Evolutionary conservation across 2,113 vertebrate genomes (phyloP).

Genomic region (Blennius ocellaris): DNA sequence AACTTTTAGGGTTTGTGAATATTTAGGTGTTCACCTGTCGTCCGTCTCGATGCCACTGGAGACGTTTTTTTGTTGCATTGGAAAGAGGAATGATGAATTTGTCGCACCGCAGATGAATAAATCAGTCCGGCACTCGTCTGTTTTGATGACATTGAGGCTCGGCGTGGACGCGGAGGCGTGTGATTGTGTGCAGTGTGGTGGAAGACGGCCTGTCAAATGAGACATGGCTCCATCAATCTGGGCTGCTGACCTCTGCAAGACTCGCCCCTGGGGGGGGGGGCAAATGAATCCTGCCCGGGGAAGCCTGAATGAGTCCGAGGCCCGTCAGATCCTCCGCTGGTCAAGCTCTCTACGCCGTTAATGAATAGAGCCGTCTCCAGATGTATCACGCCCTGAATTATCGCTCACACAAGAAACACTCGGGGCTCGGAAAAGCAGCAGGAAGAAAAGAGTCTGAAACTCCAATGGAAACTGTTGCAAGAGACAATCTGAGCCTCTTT

Average conservation of each 20-base stretch:
- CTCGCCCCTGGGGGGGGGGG: conserved; percentile 17
- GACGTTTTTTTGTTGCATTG: conserved; percentile 35
- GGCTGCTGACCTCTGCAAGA: conserved; percentile 52
- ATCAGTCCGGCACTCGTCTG: conserved; percentile 7
- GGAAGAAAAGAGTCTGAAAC: conserved; percentile 37
- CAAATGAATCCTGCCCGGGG: conserved; percentile 47
- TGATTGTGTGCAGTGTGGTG: conserved; percentile 69
- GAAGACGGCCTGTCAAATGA: conserved; percentile 75
- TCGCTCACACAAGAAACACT: conserved; percentile 45
- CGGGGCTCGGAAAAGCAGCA: not conserved
- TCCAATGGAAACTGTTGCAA: conserved; percentile 45
- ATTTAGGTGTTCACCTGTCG: conserved; percentile 2
- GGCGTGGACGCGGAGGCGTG: conserved; percentile 26
- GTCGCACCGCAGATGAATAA: conserved; percentile 15
- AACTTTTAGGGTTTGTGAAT: not conserved
- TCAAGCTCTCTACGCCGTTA: conserved; percentile 23
- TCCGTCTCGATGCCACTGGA: conserved; percentile 13
- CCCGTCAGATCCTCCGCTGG: conserved; percentile 16
- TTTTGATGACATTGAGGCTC: conserved; percentile 47
- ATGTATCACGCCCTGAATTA: conserved; percentile 37
- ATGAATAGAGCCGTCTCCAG: conserved; percentile 39
- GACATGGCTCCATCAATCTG: conserved; percentile 74
- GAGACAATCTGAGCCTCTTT: conserved; percentile 41
- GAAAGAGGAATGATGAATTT: conserved; percentile 50
- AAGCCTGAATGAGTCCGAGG: conserved; percentile 46